These are phyloP conservation scores for Eledona agricola DNA, from an alignment of 2,888 invertebrate genomes.

Conservation along the genomic window DNA sequence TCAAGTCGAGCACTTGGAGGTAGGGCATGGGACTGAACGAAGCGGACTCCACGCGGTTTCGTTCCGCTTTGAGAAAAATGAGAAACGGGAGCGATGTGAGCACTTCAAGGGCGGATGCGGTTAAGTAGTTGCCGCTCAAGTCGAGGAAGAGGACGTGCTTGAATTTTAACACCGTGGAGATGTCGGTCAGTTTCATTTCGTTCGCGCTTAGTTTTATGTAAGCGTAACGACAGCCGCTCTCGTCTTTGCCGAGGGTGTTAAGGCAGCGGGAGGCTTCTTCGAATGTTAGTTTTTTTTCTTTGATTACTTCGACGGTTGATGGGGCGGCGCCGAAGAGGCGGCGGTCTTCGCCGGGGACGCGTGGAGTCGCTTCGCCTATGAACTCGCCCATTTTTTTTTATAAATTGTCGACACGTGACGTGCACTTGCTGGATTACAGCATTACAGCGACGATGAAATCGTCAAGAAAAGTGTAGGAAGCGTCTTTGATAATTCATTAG, in stretches of 20 bases:
- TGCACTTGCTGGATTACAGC: background rate
- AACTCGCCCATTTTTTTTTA: conserved; percentile 19
- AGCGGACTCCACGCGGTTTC: conserved; percentile 65
- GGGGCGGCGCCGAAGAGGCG: background rate
- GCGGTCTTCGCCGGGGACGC: conserved; percentile 22
- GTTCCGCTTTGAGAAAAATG: conserved; percentile 67
- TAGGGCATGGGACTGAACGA: conserved; percentile 66
- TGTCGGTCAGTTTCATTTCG: conserved; percentile 65
- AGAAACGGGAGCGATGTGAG: conserved; percentile 66
- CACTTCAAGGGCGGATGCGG: conserved; percentile 63
- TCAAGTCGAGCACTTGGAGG: conserved; percentile 69
- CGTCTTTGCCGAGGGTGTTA: conserved; percentile 60
- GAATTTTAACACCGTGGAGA: conserved; percentile 65
- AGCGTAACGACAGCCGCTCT: conserved; percentile 65
- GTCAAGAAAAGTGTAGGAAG: no score
- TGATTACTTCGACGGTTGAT: conserved; percentile 45
- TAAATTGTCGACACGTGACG: background rate
- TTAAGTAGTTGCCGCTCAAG: conserved; percentile 66
- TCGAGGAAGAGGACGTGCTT: conserved; percentile 68
- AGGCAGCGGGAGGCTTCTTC: conserved; percentile 59
- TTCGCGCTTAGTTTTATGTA: conserved; percentile 67
- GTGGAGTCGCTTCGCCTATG: conserved; percentile 20
- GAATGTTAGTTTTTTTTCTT: conserved; percentile 53
- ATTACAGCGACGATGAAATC: no score
- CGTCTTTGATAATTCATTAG: no score